Conservation (phyloP, 1,140 invertebrate genomes). For the Brachionus calyciflorus region DNA sequence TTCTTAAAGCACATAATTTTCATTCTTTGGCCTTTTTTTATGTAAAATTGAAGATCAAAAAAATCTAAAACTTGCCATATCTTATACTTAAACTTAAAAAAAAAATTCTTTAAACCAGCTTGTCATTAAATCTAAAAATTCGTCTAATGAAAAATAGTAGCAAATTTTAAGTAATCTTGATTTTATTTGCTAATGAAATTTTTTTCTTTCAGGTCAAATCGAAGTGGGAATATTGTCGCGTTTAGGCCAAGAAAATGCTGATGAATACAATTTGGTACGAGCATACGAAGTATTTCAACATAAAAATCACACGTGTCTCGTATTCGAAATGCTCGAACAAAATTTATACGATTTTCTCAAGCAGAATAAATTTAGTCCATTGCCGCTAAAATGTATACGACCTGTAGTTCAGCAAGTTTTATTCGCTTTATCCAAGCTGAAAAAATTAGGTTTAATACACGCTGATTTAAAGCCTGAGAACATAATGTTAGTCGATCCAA, state of each 20-base stretch:
- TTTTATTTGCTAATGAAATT: no score
- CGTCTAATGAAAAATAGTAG: no score
- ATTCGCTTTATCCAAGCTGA: conserved; percentile 89
- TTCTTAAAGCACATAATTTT: no score
- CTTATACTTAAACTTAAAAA: no score
- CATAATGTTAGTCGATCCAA: conserved; percentile 98
- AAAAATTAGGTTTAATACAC: conserved; percentile 97
- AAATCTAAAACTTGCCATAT: no score
- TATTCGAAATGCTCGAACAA: conserved; percentile 99
- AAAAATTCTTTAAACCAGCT: no score
- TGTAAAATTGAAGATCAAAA: no score
- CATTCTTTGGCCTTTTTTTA: no score
- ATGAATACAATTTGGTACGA: conserved; percentile 96
- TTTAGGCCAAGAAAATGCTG: conserved; percentile 97
- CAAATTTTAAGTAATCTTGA: no score
- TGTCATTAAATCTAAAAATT: no score
- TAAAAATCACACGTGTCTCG: conserved; percentile 98
- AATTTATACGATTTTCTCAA: conserved; percentile 99
- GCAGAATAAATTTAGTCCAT: conserved; percentile 97
- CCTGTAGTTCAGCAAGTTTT: conserved; percentile 94
- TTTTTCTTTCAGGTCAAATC: conserved; percentile 84
- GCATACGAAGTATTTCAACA: conserved; percentile 99
- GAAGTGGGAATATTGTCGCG: conserved; percentile 96
- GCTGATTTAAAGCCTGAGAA: conserved; percentile 99
- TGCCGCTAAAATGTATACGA: conserved; percentile 94